Evolutionary conservation across 2,888 invertebrate genomes (phyloP).

Genomic region (Melipona beecheii): DNA sequence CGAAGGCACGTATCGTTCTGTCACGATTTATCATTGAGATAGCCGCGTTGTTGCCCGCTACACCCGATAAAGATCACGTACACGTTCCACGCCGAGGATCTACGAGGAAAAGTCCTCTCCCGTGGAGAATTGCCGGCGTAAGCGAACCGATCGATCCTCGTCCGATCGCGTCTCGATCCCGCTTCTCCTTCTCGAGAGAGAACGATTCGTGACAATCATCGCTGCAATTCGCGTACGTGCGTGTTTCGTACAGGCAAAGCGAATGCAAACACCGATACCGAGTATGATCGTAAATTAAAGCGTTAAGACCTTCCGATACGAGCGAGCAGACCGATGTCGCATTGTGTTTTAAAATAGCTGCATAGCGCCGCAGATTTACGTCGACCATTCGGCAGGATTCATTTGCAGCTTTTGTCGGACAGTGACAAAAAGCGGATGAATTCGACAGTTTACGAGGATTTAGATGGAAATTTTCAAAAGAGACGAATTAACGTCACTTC

Average conservation of each 20-base stretch:
- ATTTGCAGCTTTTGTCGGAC: not conserved
- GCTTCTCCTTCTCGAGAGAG: not conserved
- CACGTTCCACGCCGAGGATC: constrained; percentile 29
- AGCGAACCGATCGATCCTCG: constrained; percentile 24
- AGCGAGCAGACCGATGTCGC: not conserved
- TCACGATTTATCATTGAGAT: constrained; percentile 70
- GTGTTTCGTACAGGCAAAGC: not conserved
- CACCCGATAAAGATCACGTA: constrained; percentile 56
- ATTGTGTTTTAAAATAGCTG: constrained; percentile 7
- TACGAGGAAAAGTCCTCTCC: constrained; percentile 30
- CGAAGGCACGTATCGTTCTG: constrained; percentile 62
- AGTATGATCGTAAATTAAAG: not conserved
- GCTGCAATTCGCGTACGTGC: not conserved
- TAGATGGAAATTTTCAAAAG: no score
- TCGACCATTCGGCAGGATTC: not conserved
- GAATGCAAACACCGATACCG: not conserved
- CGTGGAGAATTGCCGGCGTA: constrained; percentile 35
- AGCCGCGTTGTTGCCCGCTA: constrained; percentile 42
- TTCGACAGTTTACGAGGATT: no score
- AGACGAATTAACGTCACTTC: no score
- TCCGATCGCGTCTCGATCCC: not conserved
- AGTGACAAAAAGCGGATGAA: no score
- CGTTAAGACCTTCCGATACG: not conserved
- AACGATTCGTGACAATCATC: constrained; percentile 7
- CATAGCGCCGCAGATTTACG: not conserved